These are phyloP conservation scores for Elaphurus davidianus DNA, from an alignment of 2,113 vertebrate genomes.

Conservation along the genomic window DNA sequence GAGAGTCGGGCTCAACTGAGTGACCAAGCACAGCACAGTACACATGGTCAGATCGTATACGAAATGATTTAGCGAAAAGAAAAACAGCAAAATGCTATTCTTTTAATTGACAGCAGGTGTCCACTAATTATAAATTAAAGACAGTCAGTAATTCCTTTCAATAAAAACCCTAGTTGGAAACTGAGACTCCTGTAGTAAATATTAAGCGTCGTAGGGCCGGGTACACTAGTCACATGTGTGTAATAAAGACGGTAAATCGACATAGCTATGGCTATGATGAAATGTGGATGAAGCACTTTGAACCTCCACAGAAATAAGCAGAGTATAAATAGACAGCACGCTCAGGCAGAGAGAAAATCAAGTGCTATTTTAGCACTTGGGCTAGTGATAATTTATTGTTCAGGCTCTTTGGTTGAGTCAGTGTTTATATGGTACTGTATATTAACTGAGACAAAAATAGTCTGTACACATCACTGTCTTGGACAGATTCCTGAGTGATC, in stretches of 20 bases:
- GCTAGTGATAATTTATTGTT: constrained; percentile 67
- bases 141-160: not conserved
- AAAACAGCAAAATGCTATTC: not conserved
- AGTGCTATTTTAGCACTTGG: constrained; percentile 68
- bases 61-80: constrained; percentile 47
- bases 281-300: constrained; percentile 54
- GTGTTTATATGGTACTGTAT: constrained; percentile 49
- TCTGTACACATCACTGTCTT: constrained; percentile 34
- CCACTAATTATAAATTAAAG: constrained; percentile 25
- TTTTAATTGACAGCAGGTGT: not conserved
- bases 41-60: constrained; percentile 19
- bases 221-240: not conserved
- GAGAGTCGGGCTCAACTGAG: not conserved
- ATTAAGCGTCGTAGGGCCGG: not conserved
- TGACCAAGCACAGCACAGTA: not conserved
- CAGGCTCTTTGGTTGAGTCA: constrained; percentile 53
- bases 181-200: not conserved
- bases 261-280: constrained; percentile 32
- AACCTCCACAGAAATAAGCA: constrained; percentile 57
- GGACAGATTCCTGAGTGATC: constrained; percentile 47
- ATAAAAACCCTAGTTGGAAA: constrained; percentile 14
- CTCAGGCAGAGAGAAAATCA: constrained; percentile 60
- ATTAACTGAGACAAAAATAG: constrained; percentile 67
- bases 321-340: constrained; percentile 70
- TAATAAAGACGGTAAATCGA: constrained; percentile 50